Base-by-base conservation (phyloP, 1,140 invertebrate species). In the Drosophila navojoa region DNA sequence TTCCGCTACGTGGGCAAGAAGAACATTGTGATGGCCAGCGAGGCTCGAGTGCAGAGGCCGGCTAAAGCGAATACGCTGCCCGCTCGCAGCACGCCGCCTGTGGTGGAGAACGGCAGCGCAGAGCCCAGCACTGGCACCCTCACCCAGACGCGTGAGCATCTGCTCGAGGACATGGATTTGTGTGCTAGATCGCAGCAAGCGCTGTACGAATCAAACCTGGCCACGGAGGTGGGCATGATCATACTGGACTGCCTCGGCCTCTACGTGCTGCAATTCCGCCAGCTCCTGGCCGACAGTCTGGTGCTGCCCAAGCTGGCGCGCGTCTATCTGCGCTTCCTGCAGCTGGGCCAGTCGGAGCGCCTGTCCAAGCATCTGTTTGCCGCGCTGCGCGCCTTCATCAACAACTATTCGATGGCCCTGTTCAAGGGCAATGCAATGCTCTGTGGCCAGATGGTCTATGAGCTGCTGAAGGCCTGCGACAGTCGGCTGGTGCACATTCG, bases 341-440 rank as follows among this genome's bases (percentile, higher is more conserved):
- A 97, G 92, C 94, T 96, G 25, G 96, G 97, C 4, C 98, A 99
- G 90, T 98, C 97, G 29, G 98, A 99, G 92, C 95, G 94, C 10
- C 92, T 99, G 25, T 95, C 97, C 77, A 96, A 96, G 77, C 97
- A 99, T 90, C 95, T 98, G 4, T 98, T 99, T 92, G 97, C 97
- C 9, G 96, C 97, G 0, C 92, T 99, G 25, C 94, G 98, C 78
- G 95, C 97, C 1, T 98, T 98, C 80, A 96, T 99, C 35, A 98
- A 97, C 92, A 97, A 98, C 92, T 97, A 97, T 86, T 96, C 96
- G 60, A 93, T 94, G 69, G 95, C 95, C 9, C 91, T 97, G 19
- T 97, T 97, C 93, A 94, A 96, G 95, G 96, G 97, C 29, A 97
- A 96, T 93, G 96, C 97, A 47, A 92, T 95, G 38, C 92, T 98